Evolutionary conservation across 2,113 vertebrate genomes (phyloP), one percentile per base, ranked within the genome.

Genomic region (Cololabis saira): DNA sequence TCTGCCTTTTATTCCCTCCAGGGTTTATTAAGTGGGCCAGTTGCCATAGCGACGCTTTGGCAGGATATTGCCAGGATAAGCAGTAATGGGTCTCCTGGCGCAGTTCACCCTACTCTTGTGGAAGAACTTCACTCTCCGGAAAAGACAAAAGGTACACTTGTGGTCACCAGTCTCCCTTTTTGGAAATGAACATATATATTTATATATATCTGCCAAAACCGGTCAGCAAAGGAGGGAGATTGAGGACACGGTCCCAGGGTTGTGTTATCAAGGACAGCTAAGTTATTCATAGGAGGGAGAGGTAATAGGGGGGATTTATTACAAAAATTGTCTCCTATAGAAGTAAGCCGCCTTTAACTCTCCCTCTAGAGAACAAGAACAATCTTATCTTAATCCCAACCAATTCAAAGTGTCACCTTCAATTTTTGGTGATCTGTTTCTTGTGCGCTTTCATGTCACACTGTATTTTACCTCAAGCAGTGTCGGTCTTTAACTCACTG

Each of bases 61-160:
- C 83, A 85, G 80, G 80, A 86, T 81, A 88, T 88, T 83, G 86
- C 87, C 83, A 69, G 84, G 79, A 85, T 87, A 86, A 84, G 83
- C 70, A 19, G 45, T 92, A 90, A 94, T 93, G 93, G 90, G 87
- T 92, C 90, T 93, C 90, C 79, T 83, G 92, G 86, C 89, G 66
- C 92, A 93, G 85, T 90, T 93, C 69, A 57, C 87, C 69, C 89
- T 94, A 74, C 91, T 94, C 82, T 90, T 94, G 78, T 94, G 93
- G 93, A 93, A 93, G 90, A 94, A 94, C 87, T 93, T 93, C 87
- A 93, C 84, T 84, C 90, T 94, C 13, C 89, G 93, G 82, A 93
- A 84, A 77, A 93, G 92, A 87, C 91, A 93, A 87, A 94, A 93
- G 92, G 92, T 94, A 93, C 66, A 57, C 76, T 78, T 54, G 49